Percentiles rank a stretch among this genome's conserved stretches.
Conservation (phyloP, 2,888 invertebrate species). For the Amphipyra berbera region DNA sequence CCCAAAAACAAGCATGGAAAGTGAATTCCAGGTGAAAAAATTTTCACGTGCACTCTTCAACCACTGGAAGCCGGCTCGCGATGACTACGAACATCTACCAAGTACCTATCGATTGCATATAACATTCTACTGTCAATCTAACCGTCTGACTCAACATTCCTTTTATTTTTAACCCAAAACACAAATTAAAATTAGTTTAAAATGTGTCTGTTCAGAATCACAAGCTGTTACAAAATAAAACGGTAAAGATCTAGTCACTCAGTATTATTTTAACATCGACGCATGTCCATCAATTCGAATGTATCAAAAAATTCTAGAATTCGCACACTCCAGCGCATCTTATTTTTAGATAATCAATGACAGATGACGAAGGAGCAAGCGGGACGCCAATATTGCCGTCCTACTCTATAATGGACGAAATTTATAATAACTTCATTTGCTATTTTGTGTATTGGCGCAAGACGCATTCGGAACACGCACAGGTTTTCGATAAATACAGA, state of each 20-base stretch:
- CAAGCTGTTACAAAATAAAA: conserved; percentile 24
- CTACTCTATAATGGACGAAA: conserved; percentile 45
- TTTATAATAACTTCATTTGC: conserved; percentile 58
- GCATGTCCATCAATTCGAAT: conserved; percentile 36
- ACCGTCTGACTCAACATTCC: conserved; percentile 14
- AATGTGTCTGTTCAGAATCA: conserved; percentile 36
- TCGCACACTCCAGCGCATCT: conserved; percentile 60
- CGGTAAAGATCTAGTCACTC: conserved; percentile 27
- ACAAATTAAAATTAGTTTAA: conserved; percentile 26
- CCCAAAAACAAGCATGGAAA: too few relatives aligned
- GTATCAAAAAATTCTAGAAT: conserved; percentile 60
- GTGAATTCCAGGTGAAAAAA: too few relatives aligned
- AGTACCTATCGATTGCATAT: neutral
- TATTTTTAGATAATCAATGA: conserved; percentile 71
- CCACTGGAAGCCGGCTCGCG: too few relatives aligned
- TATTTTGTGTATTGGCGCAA: conserved; percentile 51
- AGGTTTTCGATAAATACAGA: conserved; percentile 17
- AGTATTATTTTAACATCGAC: conserved; percentile 26
- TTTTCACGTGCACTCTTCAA: too few relatives aligned
- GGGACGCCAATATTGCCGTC: conserved; percentile 36
- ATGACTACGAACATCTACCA: too few relatives aligned
- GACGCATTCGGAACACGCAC: conserved; percentile 10
- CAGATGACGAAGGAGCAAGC: conserved; percentile 61
- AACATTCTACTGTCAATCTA: conserved; percentile 6
- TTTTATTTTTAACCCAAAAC: conserved; percentile 12